These are phyloP conservation scores for Lordiphosa stackelbergi DNA, from an alignment of 1,140 invertebrate species.

Conservation along the genomic window DNA sequence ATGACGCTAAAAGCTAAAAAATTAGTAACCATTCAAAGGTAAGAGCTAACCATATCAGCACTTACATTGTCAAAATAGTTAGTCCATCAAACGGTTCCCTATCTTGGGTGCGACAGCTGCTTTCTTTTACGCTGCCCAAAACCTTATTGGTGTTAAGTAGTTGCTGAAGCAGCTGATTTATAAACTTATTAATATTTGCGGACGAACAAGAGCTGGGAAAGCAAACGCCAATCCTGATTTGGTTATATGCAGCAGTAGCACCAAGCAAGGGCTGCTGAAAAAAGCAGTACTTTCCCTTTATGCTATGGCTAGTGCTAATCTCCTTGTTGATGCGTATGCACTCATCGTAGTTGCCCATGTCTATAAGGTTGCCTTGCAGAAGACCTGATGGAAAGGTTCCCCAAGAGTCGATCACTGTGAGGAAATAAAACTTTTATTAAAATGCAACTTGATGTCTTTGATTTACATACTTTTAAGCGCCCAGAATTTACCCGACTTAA, in stretches of 20 bases:
- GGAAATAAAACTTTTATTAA: background rate
- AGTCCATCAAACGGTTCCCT: constrained; percentile 17
- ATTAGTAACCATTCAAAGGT: background rate
- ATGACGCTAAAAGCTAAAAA: constrained; percentile 16
- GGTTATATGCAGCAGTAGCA: background rate
- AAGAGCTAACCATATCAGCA: background rate
- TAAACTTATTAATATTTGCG: constrained; percentile 23
- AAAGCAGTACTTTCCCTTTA: constrained; percentile 52
- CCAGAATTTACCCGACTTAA: constrained; percentile 23
- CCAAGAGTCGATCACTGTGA: constrained; percentile 60
- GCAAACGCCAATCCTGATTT: constrained; percentile 34
- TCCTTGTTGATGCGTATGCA: constrained; percentile 31
- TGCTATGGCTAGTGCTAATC: background rate
- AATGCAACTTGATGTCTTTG: too few relatives aligned
- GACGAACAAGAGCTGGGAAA: constrained; percentile 41
- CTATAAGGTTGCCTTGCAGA: constrained; percentile 37
- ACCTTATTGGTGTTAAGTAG: constrained; percentile 4
- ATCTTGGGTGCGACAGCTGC: constrained; percentile 24
- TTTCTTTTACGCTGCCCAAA: constrained; percentile 4
- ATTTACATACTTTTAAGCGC: constrained; percentile 40
- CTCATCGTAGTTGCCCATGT: constrained; percentile 61
- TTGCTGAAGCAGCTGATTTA: constrained; percentile 26
- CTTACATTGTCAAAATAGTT: constrained; percentile 52
- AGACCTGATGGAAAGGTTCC: constrained; percentile 49
- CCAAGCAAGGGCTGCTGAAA: constrained; percentile 19